phyloP scores from a whole-genome alignment of 2,797 vertebrate species.

The Pantherophis alleghaniensis region DNA sequence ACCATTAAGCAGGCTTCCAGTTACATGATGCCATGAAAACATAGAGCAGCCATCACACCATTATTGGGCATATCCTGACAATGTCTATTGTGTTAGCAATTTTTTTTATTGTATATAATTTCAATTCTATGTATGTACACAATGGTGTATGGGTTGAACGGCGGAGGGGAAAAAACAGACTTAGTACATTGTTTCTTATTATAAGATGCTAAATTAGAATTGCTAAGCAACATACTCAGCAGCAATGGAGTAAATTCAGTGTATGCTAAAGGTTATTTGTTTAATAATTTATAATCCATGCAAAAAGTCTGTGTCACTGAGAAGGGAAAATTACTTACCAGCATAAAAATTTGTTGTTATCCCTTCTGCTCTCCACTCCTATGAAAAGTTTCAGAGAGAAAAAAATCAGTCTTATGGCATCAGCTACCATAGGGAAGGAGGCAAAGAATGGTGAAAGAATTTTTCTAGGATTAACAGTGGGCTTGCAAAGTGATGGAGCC shows the following conservation, averaged over 20 bases:
- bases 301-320: slow-evolving; percentile 6
- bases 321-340: slow-evolving; percentile 19
- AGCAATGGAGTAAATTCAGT: not conserved
- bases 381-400: slow-evolving; percentile 31
- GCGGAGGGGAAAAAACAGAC: not conserved
- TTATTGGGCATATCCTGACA: not conserved
- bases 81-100: not conserved
- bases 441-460: slow-evolving; percentile 46
- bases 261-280: slow-evolving; percentile 2
- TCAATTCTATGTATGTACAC: not conserved
- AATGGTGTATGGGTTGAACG: not conserved
- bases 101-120: not conserved
- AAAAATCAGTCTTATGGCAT: slow-evolving; percentile 37
- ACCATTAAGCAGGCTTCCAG: not conserved
- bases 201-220: not conserved
- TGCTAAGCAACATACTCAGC: not conserved
- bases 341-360: slow-evolving; percentile 32
- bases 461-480: not conserved
- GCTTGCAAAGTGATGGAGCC: not conserved
- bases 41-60: not conserved
- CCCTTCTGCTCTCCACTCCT: slow-evolving; percentile 30
- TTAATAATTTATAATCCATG: not conserved
- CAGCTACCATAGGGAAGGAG: slow-evolving; percentile 31
- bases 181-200: not conserved
- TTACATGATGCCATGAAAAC: not conserved